Conservation (phyloP, 2,797 vertebrate species). For the Bradypus variegatus region DNA sequence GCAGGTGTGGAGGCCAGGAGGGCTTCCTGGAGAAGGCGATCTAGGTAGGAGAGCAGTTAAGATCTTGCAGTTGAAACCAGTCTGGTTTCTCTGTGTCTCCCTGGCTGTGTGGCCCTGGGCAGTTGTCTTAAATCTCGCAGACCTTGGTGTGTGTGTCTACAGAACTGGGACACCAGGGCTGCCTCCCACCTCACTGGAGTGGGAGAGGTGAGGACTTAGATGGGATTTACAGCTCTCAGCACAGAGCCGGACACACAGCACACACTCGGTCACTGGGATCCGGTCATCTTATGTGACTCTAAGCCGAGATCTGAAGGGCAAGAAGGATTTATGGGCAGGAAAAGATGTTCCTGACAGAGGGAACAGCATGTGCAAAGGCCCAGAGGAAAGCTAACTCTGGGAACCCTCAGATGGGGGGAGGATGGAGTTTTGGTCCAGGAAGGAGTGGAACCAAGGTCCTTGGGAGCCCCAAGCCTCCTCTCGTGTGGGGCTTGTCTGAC, state of each 20-base stretch:
- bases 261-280: not conserved
- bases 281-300: not conserved
- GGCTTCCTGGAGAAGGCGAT: not conserved
- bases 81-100: not conserved
- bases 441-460: not conserved
- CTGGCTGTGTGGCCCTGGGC: not conserved
- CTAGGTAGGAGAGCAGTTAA: not conserved
- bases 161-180: accelerated
- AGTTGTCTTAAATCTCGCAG: not conserved
- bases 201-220: not conserved
- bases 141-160: not conserved
- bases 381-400: not conserved
- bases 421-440: not conserved
- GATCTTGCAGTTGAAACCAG: not conserved
- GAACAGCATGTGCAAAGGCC: not conserved
- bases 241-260: not conserved
- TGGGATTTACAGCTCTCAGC: not conserved
- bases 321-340: not conserved
- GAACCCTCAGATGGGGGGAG: too few species aligned
- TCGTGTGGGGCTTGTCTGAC: not conserved
- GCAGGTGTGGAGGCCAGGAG: not conserved
- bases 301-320: not conserved
- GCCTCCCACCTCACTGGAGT: not conserved
- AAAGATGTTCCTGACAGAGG: not conserved
- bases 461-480: not conserved